Conservation (phyloP, 1,140 invertebrate genomes). For the Trissolcus basalis region DNA sequence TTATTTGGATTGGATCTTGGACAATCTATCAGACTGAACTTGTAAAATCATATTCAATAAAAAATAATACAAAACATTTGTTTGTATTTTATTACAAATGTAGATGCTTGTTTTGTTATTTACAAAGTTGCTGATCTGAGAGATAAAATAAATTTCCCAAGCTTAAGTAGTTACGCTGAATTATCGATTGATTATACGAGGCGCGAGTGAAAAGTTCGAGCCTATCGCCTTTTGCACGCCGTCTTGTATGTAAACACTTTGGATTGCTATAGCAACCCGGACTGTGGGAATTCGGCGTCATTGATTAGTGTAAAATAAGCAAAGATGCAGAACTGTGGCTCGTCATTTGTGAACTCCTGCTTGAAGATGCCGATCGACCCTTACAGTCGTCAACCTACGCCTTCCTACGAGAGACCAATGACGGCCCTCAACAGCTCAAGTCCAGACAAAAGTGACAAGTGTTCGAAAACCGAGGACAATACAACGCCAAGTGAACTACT, state of each 20-base stretch:
- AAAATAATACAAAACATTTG: too few relatives aligned
- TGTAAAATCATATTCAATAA: too few relatives aligned
- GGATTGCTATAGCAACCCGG: slow-evolving; percentile 39
- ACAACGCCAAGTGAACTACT: slow-evolving; percentile 47
- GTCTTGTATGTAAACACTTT: slow-evolving; percentile 18
- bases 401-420: slow-evolving; percentile 79
- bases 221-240: too few relatives aligned
- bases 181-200: too few relatives aligned
- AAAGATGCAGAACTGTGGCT: slow-evolving; percentile 64
- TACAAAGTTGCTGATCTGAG: too few relatives aligned
- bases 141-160: too few relatives aligned
- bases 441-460: slow-evolving; percentile 56
- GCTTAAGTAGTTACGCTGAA: not conserved
- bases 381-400: slow-evolving; percentile 79
- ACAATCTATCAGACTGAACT: slow-evolving; percentile 72
- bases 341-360: slow-evolving; percentile 78
- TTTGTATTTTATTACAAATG: too few relatives aligned
- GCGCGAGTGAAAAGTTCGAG: too few relatives aligned
- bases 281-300: slow-evolving; percentile 23
- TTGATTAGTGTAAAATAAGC: slow-evolving; percentile 62
- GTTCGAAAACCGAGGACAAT: slow-evolving; percentile 36
- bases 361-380: slow-evolving; percentile 81
- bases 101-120: too few relatives aligned
- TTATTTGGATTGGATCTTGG: slow-evolving; percentile 82
- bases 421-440: slow-evolving; percentile 63